phyloP scores from a whole-genome alignment of 2,888 invertebrate species.

The Pseudococcus viburni region DNA sequence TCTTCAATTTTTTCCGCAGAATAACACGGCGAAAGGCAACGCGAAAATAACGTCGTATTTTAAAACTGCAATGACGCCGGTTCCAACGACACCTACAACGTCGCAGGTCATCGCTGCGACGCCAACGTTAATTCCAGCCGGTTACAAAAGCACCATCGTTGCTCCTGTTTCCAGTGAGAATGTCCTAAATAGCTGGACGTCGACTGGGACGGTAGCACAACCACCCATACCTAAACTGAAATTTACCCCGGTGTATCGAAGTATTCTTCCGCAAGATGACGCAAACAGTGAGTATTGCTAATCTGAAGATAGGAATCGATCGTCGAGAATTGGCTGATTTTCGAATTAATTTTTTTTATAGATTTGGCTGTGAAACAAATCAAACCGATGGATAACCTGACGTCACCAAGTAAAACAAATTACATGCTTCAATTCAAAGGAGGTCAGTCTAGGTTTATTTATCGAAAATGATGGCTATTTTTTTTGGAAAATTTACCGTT shows the following conservation, averaged over 20 bases:
- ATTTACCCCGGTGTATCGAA: slow-evolving; percentile 4
- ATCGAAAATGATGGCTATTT: not conserved
- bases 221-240: not conserved
- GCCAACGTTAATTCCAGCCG: not conserved
- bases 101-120: not conserved
- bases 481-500: not conserved
- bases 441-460: not conserved
- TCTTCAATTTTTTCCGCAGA: not conserved
- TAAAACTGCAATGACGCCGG: not conserved
- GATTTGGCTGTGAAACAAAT: slow-evolving; percentile 59
- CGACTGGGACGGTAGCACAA: not conserved
- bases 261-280: slow-evolving; percentile 29
- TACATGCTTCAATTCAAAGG: slow-evolving; percentile 46
- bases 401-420: not conserved
- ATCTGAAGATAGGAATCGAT: not conserved
- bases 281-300: slow-evolving; percentile 1
- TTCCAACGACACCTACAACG: not conserved
- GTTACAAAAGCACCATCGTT: not conserved
- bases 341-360: not conserved
- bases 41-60: slow-evolving; percentile 57
- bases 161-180: not conserved
- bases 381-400: not conserved
- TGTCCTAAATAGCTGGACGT: not conserved
- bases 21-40: slow-evolving; percentile 23
- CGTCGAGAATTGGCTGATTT: not conserved